Evolutionary conservation across 1,140 invertebrate species (phyloP), one percentile per base, ranked within the genome.

Genomic region (Hyphantria cunea): DNA sequence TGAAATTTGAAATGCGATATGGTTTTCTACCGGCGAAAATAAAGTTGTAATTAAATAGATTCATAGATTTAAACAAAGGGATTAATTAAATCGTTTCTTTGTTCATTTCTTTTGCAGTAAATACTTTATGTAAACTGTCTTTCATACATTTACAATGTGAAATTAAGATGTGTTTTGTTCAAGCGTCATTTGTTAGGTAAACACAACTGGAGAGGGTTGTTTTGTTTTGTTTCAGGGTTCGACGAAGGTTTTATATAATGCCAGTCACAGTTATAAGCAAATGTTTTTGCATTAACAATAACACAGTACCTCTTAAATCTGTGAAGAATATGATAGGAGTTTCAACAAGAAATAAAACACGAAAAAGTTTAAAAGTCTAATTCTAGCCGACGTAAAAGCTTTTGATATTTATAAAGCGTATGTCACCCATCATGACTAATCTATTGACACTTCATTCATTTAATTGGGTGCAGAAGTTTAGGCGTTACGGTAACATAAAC

Each of bases 51-150:
- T 17, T 12, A 3, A 48, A 44, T 13, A 8, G 11, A 25, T 25
- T 25, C 9, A 39, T 25, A 56, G 45, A 17, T 31, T 56, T 14
- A 31, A 70, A 73, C 68, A 78, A 78, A 66, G 44, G 13, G 39
- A 68, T 74, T 76, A 74, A 78, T 73, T 75, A 56, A 64, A 48
- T 39, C 64, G 62, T 54, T 68, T 68, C 59, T 70, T 53, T 34
- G 32, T 58, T 10, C 64, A 34, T 70, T 68, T 72, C 65, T 60
- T 37, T 33, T 47, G 52, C 11, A 9, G 51, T 64, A 41, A 45
- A 48, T 31, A 53, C 70, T 76, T 70, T 59, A 67, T 34, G 61
- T 34, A 59, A 64, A 71, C 68, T 65, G 50, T 62, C 48, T 61
- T 72, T 67, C 15, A 64, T 55, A 54, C 48, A 4, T 2, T 34